Percentiles rank a stretch among this genome's conserved stretches.
phyloP scores from a whole-genome alignment of 1,140 invertebrate genomes.

The Aphis gossypii region DNA sequence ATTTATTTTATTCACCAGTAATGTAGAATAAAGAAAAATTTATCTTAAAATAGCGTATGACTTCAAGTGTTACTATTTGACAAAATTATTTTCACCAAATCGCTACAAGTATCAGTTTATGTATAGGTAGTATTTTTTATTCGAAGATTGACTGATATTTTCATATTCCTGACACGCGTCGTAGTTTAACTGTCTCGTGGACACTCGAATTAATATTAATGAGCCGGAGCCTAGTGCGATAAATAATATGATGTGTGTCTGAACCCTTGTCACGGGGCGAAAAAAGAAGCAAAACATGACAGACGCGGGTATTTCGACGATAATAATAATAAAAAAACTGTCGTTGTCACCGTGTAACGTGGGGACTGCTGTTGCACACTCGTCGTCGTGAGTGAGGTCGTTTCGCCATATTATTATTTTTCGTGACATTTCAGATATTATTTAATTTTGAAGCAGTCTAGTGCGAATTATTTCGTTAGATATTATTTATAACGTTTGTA shows the following conservation, averaged over 20 bases:
- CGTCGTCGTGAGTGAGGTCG: neutral
- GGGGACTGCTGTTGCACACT: neutral
- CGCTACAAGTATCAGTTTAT: no score
- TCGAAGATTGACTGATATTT: neutral
- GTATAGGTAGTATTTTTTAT: neutral
- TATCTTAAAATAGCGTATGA: no score
- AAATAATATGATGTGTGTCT: neutral
- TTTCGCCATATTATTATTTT: neutral
- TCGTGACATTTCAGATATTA: neutral
- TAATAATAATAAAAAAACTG: constrained; percentile 6
- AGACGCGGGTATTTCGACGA: neutral
- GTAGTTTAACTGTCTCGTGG: neutral
- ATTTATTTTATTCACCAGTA: no score
- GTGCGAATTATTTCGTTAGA: neutral
- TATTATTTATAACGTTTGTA: neutral
- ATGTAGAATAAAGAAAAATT: no score
- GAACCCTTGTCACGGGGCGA: neutral
- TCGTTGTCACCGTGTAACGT: neutral
- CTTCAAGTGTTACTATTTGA: no score
- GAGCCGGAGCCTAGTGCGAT: neutral
- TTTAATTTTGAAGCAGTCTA: neutral
- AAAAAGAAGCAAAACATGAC: neutral
- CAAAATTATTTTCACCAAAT: no score
- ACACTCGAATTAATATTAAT: constrained; percentile 2
- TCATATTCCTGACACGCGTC: neutral